Evolutionary conservation across 2,797 vertebrate species (phyloP), one percentile per base, ranked within the genome.

Genomic region (Poeciliopsis turneri): DNA sequence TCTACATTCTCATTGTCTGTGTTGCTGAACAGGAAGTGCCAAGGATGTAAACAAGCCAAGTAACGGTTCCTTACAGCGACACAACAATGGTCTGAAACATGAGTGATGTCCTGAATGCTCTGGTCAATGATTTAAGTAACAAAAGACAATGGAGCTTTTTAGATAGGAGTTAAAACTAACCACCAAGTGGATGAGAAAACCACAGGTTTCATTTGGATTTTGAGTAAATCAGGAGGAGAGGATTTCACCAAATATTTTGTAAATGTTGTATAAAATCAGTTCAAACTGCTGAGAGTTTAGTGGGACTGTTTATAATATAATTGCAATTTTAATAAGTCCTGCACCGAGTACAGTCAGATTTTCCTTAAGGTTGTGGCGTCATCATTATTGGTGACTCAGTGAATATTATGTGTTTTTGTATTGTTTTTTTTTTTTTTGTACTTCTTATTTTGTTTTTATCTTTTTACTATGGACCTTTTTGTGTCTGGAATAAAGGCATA

Each of bases 11-110:
- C 12, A 11, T 20, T 75, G 36, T 41, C 23, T 51, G 15, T 77
- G 30, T 66, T 12, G 11, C 59, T 53, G 41, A 51, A 80, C 78
- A 89, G 87, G 84, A 91, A 77, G 74, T 80, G 59, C 55, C 49
- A 45, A 77, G 43, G 72, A 64, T 70, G 71, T 73, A 74, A 82
- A 84, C 47, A 75, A 51, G 75, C 28, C 16, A 72, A 71, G 45
- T 45, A 66, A 23, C 6, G 69, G 69, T 12, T 9, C 28, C 51
- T 70, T 43, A 47, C 43, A 46, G 74, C 78, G 1, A 33, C 72
- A 39, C 23, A 87, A 86, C 85, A 87, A 77, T 70, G 25, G 66
- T 25, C 61, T 36, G 74, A 12, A 18, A 69, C 41, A 61, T 51
- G 25, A 77, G 49, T 59, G 15, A 81, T 75, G 84, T 87, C 78